These are phyloP conservation scores for Cataglyphis rosenhaueri DNA, from an alignment of 2,888 invertebrate species.

Conservation along the genomic window DNA sequence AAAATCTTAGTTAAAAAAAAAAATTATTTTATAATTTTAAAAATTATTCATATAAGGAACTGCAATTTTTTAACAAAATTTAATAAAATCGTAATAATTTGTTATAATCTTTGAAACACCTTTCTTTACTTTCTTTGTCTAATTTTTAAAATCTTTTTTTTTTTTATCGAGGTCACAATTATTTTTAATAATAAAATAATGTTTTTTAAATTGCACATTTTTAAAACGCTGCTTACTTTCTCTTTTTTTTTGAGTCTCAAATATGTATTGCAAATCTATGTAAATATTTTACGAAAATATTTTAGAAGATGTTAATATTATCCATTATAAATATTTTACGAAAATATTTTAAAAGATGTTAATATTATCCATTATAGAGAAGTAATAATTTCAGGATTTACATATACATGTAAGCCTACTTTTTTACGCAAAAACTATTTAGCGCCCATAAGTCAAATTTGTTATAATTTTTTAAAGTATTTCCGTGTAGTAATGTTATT, in stretches of 20 bases:
- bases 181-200: conserved; percentile 1
- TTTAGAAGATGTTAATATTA: background rate
- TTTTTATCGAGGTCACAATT: background rate
- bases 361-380: background rate
- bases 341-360: background rate
- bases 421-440: background rate
- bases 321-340: background rate
- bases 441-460: background rate
- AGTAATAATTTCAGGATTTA: background rate
- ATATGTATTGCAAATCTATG: background rate
- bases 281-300: background rate
- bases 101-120: background rate
- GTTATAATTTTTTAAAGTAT: background rate
- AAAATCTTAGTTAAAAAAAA: background rate
- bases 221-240: background rate
- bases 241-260: background rate
- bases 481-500: background rate
- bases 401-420: background rate
- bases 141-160: background rate
- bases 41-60: background rate
- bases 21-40: background rate
- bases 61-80: background rate
- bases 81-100: background rate
- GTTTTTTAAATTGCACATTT: background rate
- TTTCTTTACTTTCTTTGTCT: background rate